Percentiles rank a stretch among this genome's conserved stretches.
Evolutionary conservation across 2,888 invertebrate genomes (phyloP).

Genomic region (Trichopoda pennipes): DNA sequence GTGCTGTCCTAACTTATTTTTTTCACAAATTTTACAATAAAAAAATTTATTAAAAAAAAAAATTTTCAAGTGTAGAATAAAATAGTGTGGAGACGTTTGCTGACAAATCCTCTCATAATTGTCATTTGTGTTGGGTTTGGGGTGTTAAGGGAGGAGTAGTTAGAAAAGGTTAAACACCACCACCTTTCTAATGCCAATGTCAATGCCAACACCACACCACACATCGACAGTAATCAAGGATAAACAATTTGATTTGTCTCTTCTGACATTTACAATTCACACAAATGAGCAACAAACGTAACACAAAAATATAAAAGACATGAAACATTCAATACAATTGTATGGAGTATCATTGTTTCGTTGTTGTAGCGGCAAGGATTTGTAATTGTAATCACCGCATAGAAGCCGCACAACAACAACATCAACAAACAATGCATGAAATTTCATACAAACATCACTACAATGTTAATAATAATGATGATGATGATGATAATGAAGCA

Average conservation of each 20-base stretch:
- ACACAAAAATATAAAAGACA: slow-evolving; percentile 39
- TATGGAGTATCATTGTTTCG: slow-evolving; percentile 32
- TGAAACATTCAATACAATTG: slow-evolving; percentile 52
- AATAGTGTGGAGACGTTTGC: slow-evolving; percentile 36
- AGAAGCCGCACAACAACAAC: slow-evolving; percentile 50
- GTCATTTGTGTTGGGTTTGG: slow-evolving; percentile 42
- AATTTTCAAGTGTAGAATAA: slow-evolving; percentile 15
- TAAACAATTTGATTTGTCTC: slow-evolving; percentile 68
- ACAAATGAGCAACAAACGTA: slow-evolving; percentile 66
- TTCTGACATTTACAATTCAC: slow-evolving; percentile 55
- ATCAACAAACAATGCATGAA: slow-evolving; percentile 47
- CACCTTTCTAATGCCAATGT: slow-evolving; percentile 16
- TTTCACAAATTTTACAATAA: no score
- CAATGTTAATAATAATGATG: slow-evolving; percentile 2
- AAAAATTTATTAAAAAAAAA: background rate
- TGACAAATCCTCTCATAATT: slow-evolving; percentile 59
- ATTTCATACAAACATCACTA: slow-evolving; percentile 46
- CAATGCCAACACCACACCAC: slow-evolving; percentile 29
- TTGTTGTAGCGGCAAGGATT: slow-evolving; percentile 44
- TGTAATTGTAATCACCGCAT: slow-evolving; percentile 60
- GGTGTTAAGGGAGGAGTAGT: slow-evolving; percentile 26
- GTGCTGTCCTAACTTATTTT: no score
- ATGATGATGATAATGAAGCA: slow-evolving; percentile 17
- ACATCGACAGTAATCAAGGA: slow-evolving; percentile 63
- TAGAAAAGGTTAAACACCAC: slow-evolving; percentile 51